These are phyloP conservation scores for Bradynema listronoti DNA, from an alignment of 1,140 invertebrate species.

Conservation along the genomic window DNA sequence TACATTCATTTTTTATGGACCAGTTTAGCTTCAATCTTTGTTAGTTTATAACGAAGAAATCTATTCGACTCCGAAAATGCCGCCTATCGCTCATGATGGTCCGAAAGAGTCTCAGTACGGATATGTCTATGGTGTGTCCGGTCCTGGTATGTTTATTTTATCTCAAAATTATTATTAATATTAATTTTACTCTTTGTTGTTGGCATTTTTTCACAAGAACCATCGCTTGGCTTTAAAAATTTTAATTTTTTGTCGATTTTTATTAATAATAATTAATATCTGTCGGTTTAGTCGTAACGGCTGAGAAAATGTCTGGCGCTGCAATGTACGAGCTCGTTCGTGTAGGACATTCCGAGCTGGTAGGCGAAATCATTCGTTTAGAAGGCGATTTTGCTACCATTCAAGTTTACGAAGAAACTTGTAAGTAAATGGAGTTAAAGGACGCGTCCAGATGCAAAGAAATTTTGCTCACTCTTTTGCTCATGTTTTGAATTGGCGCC, in stretches of 20 bases:
- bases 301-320: slow-evolving; percentile 95
- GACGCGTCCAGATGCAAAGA: too few species aligned
- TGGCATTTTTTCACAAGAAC: slow-evolving; percentile 16
- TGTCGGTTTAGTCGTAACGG: slow-evolving; percentile 78
- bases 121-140: slow-evolving; percentile 91
- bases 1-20: too few species aligned
- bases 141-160: slow-evolving; percentile 73
- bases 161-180: slow-evolving; percentile 5
- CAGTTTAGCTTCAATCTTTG: neutral
- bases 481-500: too few species aligned
- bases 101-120: slow-evolving; percentile 74
- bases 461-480: too few species aligned
- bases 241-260: neutral
- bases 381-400: slow-evolving; percentile 99
- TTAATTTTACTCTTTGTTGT: too few species aligned
- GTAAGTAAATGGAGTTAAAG: slow-evolving; percentile 60
- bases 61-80: slow-evolving; percentile 32
- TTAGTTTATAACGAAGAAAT: too few species aligned
- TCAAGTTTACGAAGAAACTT: slow-evolving; percentile 99
- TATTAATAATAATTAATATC: neutral
- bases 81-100: slow-evolving; percentile 28
- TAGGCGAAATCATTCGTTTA: slow-evolving; percentile 97
- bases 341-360: slow-evolving; percentile 92
- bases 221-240: neutral
- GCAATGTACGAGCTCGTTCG: slow-evolving; percentile 99